Evolutionary conservation across 2,113 vertebrate genomes (phyloP).

Genomic region (Syngnathoides biaculeatus): DNA sequence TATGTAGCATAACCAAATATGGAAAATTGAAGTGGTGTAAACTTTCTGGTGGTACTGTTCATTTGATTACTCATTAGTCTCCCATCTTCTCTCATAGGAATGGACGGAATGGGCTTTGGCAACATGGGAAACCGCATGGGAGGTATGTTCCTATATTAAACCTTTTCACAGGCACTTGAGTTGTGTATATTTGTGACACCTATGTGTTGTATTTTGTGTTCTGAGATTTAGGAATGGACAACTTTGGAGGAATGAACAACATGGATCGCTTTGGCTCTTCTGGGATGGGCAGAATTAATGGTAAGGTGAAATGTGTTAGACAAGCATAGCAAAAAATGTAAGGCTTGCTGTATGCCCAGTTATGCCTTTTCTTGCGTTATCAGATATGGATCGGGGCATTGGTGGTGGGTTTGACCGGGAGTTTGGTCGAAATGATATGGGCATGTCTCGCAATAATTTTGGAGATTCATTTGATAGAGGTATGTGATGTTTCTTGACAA

Average conservation of each 20-base stretch:
- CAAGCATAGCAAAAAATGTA: constrained; percentile 13
- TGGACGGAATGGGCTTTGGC: constrained; percentile 92
- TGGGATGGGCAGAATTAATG: constrained; percentile 91
- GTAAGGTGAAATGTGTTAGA: constrained; percentile 62
- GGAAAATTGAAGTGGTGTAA: no score
- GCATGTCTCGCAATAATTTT: constrained; percentile 84
- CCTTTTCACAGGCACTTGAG: not conserved
- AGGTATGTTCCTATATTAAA: constrained; percentile 68
- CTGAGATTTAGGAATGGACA: constrained; percentile 84
- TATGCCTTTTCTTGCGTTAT: constrained; percentile 58
- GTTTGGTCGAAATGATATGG: constrained; percentile 84
- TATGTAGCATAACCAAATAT: no score
- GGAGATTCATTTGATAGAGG: constrained; percentile 87
- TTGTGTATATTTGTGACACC: not conserved
- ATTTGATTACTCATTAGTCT: not conserved
- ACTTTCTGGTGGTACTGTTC: no score
- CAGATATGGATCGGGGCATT: constrained; percentile 87
- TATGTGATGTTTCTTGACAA: constrained; percentile 71
- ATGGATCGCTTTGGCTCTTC: constrained; percentile 88
- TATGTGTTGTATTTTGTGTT: not conserved
- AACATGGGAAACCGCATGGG: constrained; percentile 90
- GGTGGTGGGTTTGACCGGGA: constrained; percentile 84
- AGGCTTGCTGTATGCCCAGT: constrained; percentile 40
- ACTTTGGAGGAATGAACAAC: constrained; percentile 83
- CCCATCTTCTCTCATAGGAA: constrained; percentile 72